phyloP scores from a whole-genome alignment of 2,888 invertebrate genomes.

The Epistrophe eligans region DNA sequence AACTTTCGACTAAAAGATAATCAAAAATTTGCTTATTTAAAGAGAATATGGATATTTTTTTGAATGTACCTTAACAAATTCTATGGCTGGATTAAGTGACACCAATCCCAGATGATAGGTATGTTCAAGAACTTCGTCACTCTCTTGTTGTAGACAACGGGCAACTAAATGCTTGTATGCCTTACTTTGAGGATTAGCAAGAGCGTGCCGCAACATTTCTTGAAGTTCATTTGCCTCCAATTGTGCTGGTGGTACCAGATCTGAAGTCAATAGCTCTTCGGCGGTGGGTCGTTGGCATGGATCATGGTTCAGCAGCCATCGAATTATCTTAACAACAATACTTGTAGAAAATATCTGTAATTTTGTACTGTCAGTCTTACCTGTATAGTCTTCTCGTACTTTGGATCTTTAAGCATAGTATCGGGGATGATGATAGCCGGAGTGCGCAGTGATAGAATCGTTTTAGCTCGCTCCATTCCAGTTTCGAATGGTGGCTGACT shows the following conservation, averaged over 20 bases:
- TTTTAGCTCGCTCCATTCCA: conserved; percentile 94
- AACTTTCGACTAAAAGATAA: conserved; percentile 80
- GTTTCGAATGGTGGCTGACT: conserved; percentile 93
- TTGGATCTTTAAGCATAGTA: conserved; percentile 85
- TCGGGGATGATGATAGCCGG: conserved; percentile 89
- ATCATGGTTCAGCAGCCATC: conserved; percentile 93
- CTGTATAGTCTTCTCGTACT: conserved; percentile 84
- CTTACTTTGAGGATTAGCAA: conserved; percentile 92
- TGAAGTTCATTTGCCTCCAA: conserved; percentile 94
- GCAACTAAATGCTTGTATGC: conserved; percentile 89
- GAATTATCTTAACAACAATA: conserved; percentile 84
- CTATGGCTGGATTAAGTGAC: conserved; percentile 83
- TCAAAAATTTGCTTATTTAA: background rate
- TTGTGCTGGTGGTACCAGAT: conserved; percentile 92
- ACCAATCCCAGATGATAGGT: conserved; percentile 90
- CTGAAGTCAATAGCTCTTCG: conserved; percentile 91
- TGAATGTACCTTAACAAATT: conserved; percentile 81
- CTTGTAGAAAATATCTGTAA: background rate
- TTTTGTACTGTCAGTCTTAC: conserved; percentile 81
- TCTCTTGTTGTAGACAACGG: conserved; percentile 83
- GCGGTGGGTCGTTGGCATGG: conserved; percentile 93
- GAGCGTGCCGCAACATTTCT: conserved; percentile 91
- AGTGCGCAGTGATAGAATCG: conserved; percentile 89
- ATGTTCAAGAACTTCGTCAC: conserved; percentile 86
- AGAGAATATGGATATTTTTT: background rate